Evolutionary conservation across 2,888 invertebrate species (phyloP).

Genomic region (Drosophila kuntzei): DNA sequence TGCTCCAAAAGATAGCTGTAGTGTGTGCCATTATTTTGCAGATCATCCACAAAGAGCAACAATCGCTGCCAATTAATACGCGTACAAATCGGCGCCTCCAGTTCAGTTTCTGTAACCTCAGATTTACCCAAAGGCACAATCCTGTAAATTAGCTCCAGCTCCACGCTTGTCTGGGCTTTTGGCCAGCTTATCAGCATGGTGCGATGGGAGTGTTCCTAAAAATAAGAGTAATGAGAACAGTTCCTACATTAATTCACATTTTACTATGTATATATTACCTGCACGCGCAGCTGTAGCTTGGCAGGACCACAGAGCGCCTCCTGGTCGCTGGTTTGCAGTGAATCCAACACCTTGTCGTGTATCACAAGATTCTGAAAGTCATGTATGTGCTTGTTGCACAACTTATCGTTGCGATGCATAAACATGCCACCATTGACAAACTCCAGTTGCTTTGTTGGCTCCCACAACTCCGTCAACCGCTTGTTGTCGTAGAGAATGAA

Average conservation of each 20-base stretch:
- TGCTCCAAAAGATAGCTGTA: slow-evolving; percentile 83
- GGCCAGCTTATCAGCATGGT: slow-evolving; percentile 74
- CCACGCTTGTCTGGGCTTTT: slow-evolving; percentile 69
- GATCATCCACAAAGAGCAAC: slow-evolving; percentile 69
- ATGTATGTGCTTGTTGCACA: slow-evolving; percentile 90
- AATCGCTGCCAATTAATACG: slow-evolving; percentile 81
- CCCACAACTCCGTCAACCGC: slow-evolving; percentile 90
- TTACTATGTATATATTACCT: slow-evolving; percentile 57
- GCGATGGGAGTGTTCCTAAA: slow-evolving; percentile 69
- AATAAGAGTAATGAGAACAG: not conserved
- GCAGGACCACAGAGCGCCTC: slow-evolving; percentile 88
- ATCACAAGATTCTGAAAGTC: slow-evolving; percentile 86
- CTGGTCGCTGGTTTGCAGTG: slow-evolving; percentile 90
- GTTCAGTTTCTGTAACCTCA: slow-evolving; percentile 68
- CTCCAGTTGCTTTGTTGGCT: slow-evolving; percentile 85
- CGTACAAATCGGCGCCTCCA: slow-evolving; percentile 77
- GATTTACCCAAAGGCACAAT: slow-evolving; percentile 41
- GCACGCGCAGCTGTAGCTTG: slow-evolving; percentile 85
- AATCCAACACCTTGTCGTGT: slow-evolving; percentile 85
- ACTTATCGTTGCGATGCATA: slow-evolving; percentile 92
- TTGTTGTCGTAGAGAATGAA: slow-evolving; percentile 91
- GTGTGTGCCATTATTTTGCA: slow-evolving; percentile 60
- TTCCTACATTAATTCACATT: not conserved
- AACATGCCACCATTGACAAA: slow-evolving; percentile 89
- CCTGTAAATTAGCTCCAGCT: slow-evolving; percentile 79